phyloP scores from a whole-genome alignment of 2,113 vertebrate species.

The Eulemur rufifrons region DNA sequence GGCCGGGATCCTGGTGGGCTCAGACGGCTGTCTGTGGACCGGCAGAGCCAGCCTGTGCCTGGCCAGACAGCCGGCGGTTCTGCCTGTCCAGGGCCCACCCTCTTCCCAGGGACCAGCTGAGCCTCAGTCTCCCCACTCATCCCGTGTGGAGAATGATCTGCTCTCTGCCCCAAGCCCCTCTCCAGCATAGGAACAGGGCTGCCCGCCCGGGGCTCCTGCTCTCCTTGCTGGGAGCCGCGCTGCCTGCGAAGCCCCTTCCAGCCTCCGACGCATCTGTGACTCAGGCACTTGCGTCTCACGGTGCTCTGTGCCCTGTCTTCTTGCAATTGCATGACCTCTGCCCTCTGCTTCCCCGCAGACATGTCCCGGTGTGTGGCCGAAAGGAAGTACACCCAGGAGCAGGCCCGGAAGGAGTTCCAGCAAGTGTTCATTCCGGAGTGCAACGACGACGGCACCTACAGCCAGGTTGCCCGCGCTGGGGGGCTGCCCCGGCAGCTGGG shows the following conservation, averaged over 20 bases:
- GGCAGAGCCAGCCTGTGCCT: rapidly evolving
- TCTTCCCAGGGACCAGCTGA: rapidly evolving
- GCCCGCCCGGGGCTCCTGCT: too few relatives aligned
- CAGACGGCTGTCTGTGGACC: rapidly evolving
- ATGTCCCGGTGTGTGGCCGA: constrained; percentile 97
- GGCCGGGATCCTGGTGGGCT: rapidly evolving
- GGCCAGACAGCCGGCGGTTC: rapidly evolving
- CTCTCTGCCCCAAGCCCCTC: too few relatives aligned
- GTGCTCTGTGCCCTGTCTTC: neutral
- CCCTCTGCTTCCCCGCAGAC: constrained; percentile 83
- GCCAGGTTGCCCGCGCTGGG: constrained; percentile 87
- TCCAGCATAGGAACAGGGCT: neutral
- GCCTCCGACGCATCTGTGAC: rapidly evolving
- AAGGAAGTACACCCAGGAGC: constrained; percentile 98
- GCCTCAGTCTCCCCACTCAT: rapidly evolving
- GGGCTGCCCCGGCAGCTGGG: neutral
- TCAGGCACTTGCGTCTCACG: rapidly evolving
- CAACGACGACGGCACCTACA: constrained; percentile 96
- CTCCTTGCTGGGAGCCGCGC: neutral
- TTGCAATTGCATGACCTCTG: neutral
- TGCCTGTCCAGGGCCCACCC: rapidly evolving
- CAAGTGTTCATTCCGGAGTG: constrained; percentile 98
- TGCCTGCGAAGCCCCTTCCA: rapidly evolving
- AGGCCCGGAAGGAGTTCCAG: constrained; percentile 95
- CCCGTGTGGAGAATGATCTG: rapidly evolving